Conservation (phyloP, 2,888 invertebrate species). For the Pinctada fucata region DNA sequence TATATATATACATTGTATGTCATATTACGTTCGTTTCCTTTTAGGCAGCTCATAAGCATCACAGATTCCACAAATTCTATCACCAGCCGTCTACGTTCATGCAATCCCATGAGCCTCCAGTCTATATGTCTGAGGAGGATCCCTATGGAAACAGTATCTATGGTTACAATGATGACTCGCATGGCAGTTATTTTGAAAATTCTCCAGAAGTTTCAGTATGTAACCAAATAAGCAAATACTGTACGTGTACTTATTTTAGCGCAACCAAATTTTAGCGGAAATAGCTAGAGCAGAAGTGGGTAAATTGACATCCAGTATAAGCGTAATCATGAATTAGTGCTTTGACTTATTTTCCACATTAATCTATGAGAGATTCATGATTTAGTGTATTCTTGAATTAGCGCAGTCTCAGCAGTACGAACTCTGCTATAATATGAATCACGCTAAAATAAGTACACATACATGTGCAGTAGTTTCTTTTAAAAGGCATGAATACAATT, state of each 20-base stretch:
- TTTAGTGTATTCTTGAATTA: no score
- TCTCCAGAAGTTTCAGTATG: slow-evolving; percentile 38
- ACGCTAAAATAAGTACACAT: no score
- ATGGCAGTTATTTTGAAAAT: slow-evolving; percentile 26
- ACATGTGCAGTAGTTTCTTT: no score
- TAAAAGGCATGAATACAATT: no score
- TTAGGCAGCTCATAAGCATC: slow-evolving; percentile 68
- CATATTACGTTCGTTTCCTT: slow-evolving; percentile 9
- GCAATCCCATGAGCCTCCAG: slow-evolving; percentile 87
- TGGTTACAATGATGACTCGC: slow-evolving; percentile 43
- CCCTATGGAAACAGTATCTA: background rate
- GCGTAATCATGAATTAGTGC: no score
- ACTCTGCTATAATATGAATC: no score
- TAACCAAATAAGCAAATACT: background rate
- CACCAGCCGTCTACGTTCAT: slow-evolving; percentile 89
- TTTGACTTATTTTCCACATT: no score
- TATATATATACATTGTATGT: background rate
- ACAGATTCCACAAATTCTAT: slow-evolving; percentile 75
- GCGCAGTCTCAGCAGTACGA: no score
- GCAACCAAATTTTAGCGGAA: no score
- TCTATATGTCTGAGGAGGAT: slow-evolving; percentile 84
- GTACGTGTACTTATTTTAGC: no score
- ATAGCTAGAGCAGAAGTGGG: background rate
- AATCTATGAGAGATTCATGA: no score
- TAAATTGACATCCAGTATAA: no score